These are phyloP conservation scores for Trichopria drosophilae DNA, from an alignment of 2,888 invertebrate species.

Conservation along the genomic window DNA sequence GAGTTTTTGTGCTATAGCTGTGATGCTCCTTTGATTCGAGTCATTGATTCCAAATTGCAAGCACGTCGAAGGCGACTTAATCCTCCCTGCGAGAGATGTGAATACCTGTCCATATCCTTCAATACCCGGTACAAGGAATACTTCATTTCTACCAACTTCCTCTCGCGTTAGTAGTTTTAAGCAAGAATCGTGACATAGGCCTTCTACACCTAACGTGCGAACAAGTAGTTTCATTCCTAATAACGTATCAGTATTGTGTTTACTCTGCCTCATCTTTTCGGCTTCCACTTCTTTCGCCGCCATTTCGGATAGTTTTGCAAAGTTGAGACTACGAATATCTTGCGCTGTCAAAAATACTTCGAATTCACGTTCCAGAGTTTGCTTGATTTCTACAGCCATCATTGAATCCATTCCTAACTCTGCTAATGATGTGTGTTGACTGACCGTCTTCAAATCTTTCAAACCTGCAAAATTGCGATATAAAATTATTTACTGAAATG, in stretches of 20 bases:
- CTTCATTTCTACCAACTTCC: constrained; percentile 36
- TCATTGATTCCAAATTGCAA: constrained; percentile 50
- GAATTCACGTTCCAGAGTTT: constrained; percentile 85
- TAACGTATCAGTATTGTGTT: constrained; percentile 20
- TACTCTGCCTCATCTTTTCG: constrained; percentile 1
- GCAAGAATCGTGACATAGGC: constrained; percentile 34
- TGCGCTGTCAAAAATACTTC: constrained; percentile 84
- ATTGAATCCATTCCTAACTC: constrained; percentile 96
- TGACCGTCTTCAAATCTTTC: constrained; percentile 65
- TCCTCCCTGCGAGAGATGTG: constrained; percentile 44
- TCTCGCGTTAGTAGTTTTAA: constrained; percentile 40
- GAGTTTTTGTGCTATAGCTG: constrained; percentile 61
- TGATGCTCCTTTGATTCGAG: constrained; percentile 57
- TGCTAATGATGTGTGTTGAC: constrained; percentile 74
- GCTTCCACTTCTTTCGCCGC: constrained; percentile 34
- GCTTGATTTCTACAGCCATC: constrained; percentile 96
- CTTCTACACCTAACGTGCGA: constrained; percentile 31
- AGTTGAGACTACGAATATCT: constrained; percentile 80
- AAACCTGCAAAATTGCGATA: constrained; percentile 56
- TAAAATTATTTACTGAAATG: not conserved
- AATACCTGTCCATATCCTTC: constrained; percentile 54
- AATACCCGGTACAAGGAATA: constrained; percentile 56
- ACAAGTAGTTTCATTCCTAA: constrained; percentile 42
- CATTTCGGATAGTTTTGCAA: constrained; percentile 65
- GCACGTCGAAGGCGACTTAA: constrained; percentile 47